Evolutionary conservation across 2,113 vertebrate genomes (phyloP).

Genomic region (Equus quagga): DNA sequence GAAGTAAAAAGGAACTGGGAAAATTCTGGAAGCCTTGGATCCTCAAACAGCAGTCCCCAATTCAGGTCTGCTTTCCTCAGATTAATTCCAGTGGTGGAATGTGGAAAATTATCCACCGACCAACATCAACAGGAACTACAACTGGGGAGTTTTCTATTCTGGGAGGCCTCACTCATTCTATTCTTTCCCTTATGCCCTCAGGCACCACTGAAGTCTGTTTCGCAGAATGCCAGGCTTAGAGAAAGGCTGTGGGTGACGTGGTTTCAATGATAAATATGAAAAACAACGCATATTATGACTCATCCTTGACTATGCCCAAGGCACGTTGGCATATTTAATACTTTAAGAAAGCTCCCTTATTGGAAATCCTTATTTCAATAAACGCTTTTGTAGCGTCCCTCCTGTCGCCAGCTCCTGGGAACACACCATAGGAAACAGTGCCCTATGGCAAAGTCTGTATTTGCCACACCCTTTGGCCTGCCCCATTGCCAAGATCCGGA

Average conservation of each 20-base stretch:
- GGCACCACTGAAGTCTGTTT: neutral
- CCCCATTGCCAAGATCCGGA: neutral
- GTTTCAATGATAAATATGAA: constrained; percentile 24
- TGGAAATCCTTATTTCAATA: constrained; percentile 37
- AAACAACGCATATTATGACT: neutral
- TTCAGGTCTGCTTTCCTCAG: neutral
- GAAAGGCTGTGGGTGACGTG: neutral
- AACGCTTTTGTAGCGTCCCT: neutral
- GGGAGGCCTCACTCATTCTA: neutral
- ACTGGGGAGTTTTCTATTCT: neutral
- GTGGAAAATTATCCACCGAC: neutral
- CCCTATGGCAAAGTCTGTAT: neutral
- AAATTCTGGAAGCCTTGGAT: neutral
- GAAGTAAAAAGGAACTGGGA: neutral
- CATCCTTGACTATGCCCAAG: neutral
- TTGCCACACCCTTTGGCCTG: neutral
- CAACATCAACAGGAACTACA: neutral
- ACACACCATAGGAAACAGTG: neutral
- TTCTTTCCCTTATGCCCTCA: neutral
- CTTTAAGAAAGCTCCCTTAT: neutral
- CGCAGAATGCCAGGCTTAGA: neutral
- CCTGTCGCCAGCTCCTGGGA: neutral
- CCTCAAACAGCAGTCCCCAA: neutral
- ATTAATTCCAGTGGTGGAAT: neutral
- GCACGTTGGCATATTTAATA: neutral